Conservation (phyloP, 2,888 invertebrate genomes). For the Coelinius sp. region DNA sequence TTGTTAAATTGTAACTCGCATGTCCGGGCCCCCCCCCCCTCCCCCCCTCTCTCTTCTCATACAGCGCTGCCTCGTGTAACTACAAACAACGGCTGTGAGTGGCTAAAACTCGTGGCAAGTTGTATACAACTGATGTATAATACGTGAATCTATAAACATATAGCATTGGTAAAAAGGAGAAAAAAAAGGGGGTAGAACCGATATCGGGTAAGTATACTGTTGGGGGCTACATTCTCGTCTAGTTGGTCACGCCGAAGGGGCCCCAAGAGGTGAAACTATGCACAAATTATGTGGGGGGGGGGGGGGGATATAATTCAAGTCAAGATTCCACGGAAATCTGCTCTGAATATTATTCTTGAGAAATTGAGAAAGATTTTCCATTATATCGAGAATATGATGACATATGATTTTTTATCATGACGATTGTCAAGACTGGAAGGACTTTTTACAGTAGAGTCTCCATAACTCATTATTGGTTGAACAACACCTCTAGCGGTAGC, state of each 20-base stretch:
- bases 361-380: neutral
- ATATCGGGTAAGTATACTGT: constrained; percentile 24
- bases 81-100: constrained; percentile 11
- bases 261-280: constrained; percentile 34
- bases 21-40: constrained; percentile 17
- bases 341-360: neutral
- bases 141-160: constrained; percentile 29
- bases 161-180: neutral
- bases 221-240: constrained; percentile 28
- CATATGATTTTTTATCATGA: too few species aligned
- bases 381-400: neutral
- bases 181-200: neutral
- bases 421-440: too few species aligned
- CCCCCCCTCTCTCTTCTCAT: too few species aligned
- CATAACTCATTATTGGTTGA: neutral
- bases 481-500: neutral
- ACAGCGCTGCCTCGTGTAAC: constrained; percentile 2
- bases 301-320: neutral
- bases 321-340: neutral
- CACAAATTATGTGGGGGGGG: constrained; percentile 30
- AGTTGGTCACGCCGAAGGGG: constrained; percentile 37
- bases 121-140: constrained; percentile 4
- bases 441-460: too few species aligned
- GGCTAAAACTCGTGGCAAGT: neutral
- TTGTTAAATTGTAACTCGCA: constrained; percentile 37